Evolutionary conservation across 2,797 vertebrate genomes (phyloP).

Genomic region (Steatocranus sp.): DNA sequence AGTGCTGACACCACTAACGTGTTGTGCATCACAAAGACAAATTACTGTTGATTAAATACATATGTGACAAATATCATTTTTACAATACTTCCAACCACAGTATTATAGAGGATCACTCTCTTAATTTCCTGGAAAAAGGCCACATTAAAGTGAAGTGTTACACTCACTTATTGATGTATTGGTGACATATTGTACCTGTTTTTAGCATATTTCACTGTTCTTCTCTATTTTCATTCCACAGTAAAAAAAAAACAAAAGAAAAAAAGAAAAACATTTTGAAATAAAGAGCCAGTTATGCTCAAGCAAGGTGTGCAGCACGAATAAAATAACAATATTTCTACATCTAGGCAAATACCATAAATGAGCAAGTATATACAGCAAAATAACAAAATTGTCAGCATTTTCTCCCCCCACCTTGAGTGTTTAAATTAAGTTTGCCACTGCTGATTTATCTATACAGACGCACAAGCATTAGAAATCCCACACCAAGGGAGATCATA

Average conservation of each 20-base stretch:
- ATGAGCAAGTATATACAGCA: slow-evolving; percentile 66
- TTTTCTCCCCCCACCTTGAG: slow-evolving; percentile 40
- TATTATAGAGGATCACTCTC: background rate
- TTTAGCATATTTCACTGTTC: slow-evolving; percentile 35
- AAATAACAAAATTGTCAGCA: slow-evolving; percentile 7
- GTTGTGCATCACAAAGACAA: background rate
- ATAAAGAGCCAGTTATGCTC: slow-evolving; percentile 44
- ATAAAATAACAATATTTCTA: slow-evolving; percentile 52
- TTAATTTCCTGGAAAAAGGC: background rate
- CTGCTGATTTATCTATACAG: slow-evolving; percentile 27
- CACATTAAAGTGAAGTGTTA: slow-evolving; percentile 13
- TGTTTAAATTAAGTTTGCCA: slow-evolving; percentile 40
- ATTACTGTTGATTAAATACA: background rate
- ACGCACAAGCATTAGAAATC: background rate
- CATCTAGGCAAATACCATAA: slow-evolving; percentile 37
- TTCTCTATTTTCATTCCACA: slow-evolving; percentile 20
- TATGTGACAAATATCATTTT: background rate
- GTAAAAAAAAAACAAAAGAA: background rate
- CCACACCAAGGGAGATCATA: slow-evolving; percentile 4
- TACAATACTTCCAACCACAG: background rate
- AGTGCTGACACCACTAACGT: background rate
- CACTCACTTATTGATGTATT: slow-evolving; percentile 3
- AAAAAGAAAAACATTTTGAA: slow-evolving; percentile 14
- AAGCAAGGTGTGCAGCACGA: slow-evolving; percentile 47
- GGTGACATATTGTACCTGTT: slow-evolving; percentile 48